Percentiles rank a stretch among this genome's conserved stretches.
Evolutionary conservation across 2,888 invertebrate species (phyloP).

Genomic region (Campopleginae sp.): DNA sequence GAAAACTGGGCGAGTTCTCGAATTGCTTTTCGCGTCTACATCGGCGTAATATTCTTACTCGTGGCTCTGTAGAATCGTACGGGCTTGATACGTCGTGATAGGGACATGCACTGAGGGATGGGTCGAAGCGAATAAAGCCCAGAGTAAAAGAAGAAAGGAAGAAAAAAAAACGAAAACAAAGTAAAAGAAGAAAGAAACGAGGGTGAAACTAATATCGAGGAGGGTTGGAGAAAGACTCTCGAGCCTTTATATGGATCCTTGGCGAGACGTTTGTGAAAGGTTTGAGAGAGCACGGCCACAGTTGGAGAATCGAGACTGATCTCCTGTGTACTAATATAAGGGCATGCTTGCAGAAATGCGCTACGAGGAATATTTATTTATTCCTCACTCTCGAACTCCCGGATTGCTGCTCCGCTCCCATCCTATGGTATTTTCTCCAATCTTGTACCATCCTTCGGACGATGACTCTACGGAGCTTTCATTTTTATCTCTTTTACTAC

Average conservation of each 20-base stretch:
- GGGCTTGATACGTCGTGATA: constrained; percentile 50
- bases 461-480: constrained; percentile 17
- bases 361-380: constrained; percentile 67
- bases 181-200: constrained; percentile 50
- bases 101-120: constrained; percentile 49
- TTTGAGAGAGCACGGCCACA: constrained; percentile 32
- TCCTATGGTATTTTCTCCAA: constrained; percentile 25
- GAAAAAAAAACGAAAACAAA: constrained; percentile 56
- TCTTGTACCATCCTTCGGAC: constrained; percentile 11
- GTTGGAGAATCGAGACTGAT: constrained; percentile 64
- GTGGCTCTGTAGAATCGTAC: constrained; percentile 51
- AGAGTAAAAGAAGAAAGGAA: constrained; percentile 65
- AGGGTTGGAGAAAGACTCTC: constrained; percentile 63
- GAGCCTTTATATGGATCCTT: constrained; percentile 61
- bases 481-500: constrained; percentile 17
- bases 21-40: constrained; percentile 49
- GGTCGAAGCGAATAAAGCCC: constrained; percentile 40
- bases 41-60: constrained; percentile 61
- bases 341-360: constrained; percentile 61
- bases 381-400: constrained; percentile 57
- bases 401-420: constrained; percentile 20
- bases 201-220: constrained; percentile 70
- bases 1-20: constrained; percentile 46
- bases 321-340: constrained; percentile 59
- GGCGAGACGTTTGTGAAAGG: constrained; percentile 64